Conservation (phyloP, 2,113 vertebrate genomes). For the Sorex fumeus region DNA sequence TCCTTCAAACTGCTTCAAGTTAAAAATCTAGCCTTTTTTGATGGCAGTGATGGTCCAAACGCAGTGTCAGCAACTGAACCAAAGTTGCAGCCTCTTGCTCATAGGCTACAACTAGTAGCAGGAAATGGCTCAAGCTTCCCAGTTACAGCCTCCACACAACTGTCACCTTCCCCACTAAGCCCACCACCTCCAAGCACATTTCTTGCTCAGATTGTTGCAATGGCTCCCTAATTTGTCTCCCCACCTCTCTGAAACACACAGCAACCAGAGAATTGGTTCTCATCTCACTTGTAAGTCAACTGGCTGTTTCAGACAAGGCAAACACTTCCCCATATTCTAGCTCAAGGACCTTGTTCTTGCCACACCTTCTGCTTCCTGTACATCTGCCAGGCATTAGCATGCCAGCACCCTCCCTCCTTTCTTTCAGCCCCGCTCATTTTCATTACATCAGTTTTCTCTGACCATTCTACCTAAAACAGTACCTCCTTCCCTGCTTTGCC, state of each 20-base stretch:
- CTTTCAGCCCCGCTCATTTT: neutral
- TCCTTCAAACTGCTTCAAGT: neutral
- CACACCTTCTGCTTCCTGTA: neutral
- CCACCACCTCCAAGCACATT: accelerated
- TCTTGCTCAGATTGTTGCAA: neutral
- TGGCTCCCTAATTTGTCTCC: neutral
- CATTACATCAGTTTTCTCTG: neutral
- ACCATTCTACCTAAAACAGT: neutral
- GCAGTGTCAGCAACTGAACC: too few species aligned
- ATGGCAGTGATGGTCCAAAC: too few species aligned
- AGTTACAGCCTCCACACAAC: neutral
- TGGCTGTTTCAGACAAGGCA: neutral
- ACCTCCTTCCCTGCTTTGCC: neutral
- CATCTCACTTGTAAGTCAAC: neutral
- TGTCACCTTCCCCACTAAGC: neutral
- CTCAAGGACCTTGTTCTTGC: neutral
- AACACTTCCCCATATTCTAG: neutral
- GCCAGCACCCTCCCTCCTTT: neutral
- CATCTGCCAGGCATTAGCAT: neutral
- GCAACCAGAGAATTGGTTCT: neutral
- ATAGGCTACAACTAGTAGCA: neutral
- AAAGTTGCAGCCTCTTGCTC: slow-evolving; percentile 17
- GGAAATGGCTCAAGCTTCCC: neutral
- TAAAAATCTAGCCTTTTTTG: neutral
- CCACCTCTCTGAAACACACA: neutral